Conservation (phyloP, 2,888 invertebrate species). For the Clanis bilineata region DNA sequence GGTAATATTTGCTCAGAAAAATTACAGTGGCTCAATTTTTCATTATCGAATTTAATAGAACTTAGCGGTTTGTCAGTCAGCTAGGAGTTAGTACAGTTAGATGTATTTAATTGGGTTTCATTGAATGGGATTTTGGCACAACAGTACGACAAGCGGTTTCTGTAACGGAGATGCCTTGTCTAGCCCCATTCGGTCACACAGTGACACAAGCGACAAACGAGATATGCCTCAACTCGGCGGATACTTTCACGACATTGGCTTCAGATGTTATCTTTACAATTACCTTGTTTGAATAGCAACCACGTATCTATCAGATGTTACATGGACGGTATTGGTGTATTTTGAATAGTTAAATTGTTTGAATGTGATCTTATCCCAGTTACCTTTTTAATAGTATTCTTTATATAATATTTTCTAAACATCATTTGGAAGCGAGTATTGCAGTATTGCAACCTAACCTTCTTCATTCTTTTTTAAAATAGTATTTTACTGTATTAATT, state of each 20-base stretch:
- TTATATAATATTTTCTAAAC: too few relatives aligned
- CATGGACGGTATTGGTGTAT: background rate
- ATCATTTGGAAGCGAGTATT: too few relatives aligned
- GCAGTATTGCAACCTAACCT: too few relatives aligned
- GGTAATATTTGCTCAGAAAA: background rate
- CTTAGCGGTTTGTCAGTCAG: background rate
- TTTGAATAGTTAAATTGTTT: background rate
- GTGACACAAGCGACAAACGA: slow-evolving; percentile 3
- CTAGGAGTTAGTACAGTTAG: slow-evolving; percentile 2
- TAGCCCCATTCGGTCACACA: slow-evolving; percentile 3
- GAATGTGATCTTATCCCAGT: background rate
- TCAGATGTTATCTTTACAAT: background rate
- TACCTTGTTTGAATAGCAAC: background rate
- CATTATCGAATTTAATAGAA: background rate
- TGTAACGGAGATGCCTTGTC: slow-evolving; percentile 22
- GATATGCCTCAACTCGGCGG: background rate
- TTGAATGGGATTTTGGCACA: slow-evolving; percentile 23
- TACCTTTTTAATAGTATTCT: background rate
- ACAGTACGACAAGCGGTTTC: slow-evolving; percentile 22
- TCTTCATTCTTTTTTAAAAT: too few relatives aligned
- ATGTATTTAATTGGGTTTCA: slow-evolving; percentile 21
- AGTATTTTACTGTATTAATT: too few relatives aligned
- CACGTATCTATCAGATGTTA: background rate
- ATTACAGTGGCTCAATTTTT: background rate
- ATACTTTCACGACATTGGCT: slow-evolving; percentile 10